Conservation (phyloP, 2,888 invertebrate species). For the Phengaris arion region DNA sequence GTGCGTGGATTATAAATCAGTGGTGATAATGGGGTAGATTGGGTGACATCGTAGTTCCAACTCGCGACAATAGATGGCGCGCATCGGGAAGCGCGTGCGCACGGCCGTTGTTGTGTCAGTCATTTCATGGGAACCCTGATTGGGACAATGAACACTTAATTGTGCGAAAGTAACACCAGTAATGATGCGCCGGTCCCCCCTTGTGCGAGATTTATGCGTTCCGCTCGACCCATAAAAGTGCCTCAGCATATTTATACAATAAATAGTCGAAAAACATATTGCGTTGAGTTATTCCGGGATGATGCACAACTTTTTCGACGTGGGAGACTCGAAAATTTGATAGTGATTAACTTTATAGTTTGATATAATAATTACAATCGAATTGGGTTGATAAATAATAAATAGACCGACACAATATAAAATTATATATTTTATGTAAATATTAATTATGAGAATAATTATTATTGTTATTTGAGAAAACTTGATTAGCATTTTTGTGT, state of each 20-base stretch:
- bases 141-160: conserved; percentile 73
- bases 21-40: conserved; percentile 58
- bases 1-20: conserved; percentile 68
- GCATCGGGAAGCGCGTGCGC: conserved; percentile 56
- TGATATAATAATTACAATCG: neutral
- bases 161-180: conserved; percentile 72
- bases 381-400: neutral
- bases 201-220: conserved; percentile 62
- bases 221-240: conserved; percentile 62
- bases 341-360: conserved; percentile 30
- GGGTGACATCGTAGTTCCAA: conserved; percentile 59
- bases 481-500: conserved; percentile 28
- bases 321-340: conserved; percentile 51
- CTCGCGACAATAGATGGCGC: conserved; percentile 60
- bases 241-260: conserved; percentile 63
- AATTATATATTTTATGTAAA: neutral
- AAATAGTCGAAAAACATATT: conserved; percentile 72
- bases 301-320: conserved; percentile 63
- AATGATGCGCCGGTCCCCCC: conserved; percentile 60
- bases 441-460: no score
- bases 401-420: neutral
- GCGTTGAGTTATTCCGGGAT: conserved; percentile 53
- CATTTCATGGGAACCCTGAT: conserved; percentile 73
- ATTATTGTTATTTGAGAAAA: no score
- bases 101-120: conserved; percentile 50